Conservation (phyloP, 2,113 vertebrate species). For the Phyllopteryx taeniolatus region DNA sequence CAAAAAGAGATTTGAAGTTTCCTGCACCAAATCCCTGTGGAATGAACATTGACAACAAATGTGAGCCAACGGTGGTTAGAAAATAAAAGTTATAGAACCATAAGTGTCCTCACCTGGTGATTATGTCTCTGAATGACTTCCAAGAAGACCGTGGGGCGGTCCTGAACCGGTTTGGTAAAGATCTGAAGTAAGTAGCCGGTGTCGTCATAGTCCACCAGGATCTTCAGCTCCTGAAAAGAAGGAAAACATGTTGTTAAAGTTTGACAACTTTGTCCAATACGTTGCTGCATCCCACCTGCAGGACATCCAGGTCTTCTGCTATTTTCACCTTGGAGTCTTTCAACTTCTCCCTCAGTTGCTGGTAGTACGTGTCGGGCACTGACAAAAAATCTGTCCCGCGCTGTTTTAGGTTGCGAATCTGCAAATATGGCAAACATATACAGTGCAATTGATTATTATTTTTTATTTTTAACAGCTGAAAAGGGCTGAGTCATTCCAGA, state of each 20-base stretch:
- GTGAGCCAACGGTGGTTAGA: not conserved
- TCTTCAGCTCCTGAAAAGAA: conserved; percentile 82
- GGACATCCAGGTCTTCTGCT: conserved; percentile 78
- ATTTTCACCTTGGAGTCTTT: conserved; percentile 84
- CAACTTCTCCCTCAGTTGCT: conserved; percentile 80
- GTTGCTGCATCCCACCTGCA: conserved; percentile 76
- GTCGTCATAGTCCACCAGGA: conserved; percentile 92
- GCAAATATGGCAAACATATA: conserved; percentile 11
- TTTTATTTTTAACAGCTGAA: not conserved
- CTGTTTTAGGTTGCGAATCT: conserved; percentile 87
- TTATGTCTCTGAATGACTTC: conserved; percentile 95
- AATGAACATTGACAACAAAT: not conserved
- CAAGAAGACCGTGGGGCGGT: conserved; percentile 93
- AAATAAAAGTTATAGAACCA: not conserved
- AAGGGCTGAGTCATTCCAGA: not conserved
- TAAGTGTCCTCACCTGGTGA: conserved; percentile 81
- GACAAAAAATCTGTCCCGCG: conserved; percentile 89
- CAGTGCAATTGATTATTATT: too few relatives aligned
- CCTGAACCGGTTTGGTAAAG: conserved; percentile 95
- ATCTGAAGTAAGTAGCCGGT: conserved; percentile 95
- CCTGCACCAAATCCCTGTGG: conserved; percentile 89
- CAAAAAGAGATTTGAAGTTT: conserved; percentile 96
- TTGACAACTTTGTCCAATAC: not conserved
- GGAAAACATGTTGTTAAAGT: not conserved
- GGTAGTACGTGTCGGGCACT: conserved; percentile 85